phyloP scores from a whole-genome alignment of 2,797 vertebrate genomes.

The Acanthiza pusilla region DNA sequence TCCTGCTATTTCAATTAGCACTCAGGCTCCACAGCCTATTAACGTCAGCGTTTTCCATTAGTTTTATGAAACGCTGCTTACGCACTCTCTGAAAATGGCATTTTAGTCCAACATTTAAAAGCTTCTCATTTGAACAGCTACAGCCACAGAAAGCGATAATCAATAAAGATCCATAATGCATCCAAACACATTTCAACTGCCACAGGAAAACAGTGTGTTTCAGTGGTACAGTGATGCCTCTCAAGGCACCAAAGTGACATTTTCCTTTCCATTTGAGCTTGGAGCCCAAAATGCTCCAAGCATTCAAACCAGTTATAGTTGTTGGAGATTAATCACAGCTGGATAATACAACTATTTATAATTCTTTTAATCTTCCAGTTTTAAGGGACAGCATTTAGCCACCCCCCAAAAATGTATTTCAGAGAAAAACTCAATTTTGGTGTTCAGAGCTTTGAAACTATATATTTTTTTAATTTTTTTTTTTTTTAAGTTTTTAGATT shows the following conservation, averaged over 20 bases:
- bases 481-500: background rate
- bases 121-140: background rate
- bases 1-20: background rate
- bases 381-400: background rate
- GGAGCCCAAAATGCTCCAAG: background rate
- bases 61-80: background rate
- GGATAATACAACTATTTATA: background rate
- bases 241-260: background rate
- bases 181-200: background rate
- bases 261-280: no score
- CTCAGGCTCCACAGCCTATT: background rate
- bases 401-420: accelerated
- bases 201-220: background rate
- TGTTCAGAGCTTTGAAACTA: background rate
- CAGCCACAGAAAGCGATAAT: background rate
- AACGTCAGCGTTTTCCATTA: background rate
- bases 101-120: background rate
- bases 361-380: background rate
- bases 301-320: background rate
- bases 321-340: background rate
- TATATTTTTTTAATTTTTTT: no score
- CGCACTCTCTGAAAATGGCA: accelerated
- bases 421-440: background rate
- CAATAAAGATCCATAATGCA: background rate
- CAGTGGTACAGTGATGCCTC: background rate